Evolutionary conservation across 2,888 invertebrate species (phyloP).

Genomic region (Eristalis pertinax): DNA sequence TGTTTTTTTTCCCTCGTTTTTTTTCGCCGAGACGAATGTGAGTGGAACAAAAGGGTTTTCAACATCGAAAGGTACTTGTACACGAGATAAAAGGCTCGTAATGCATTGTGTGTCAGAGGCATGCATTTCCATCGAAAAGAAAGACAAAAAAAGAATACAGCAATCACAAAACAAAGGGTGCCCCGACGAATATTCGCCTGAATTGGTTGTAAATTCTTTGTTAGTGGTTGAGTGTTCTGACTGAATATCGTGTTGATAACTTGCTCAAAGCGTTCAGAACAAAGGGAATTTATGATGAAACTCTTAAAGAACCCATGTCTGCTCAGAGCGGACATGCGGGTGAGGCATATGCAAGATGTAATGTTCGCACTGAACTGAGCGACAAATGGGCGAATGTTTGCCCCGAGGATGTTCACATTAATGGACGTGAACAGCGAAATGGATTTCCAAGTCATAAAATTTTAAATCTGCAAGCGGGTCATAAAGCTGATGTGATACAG

Average conservation of each 20-base stretch:
- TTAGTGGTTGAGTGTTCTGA: neutral
- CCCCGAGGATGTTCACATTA: no score
- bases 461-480: no score
- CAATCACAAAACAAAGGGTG: neutral
- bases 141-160: neutral
- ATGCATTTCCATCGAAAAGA: neutral
- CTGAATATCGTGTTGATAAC: neutral
- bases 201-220: neutral
- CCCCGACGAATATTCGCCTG: neutral
- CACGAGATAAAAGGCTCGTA: neutral
- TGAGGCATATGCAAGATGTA: neutral
- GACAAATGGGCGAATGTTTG: no score
- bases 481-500: no score
- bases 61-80: neutral
- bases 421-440: no score
- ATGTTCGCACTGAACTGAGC: no score
- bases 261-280: neutral
- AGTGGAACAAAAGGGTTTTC: neutral
- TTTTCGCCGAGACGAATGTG: neutral
- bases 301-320: neutral
- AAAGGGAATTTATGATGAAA: neutral
- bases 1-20: no score
- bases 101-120: constrained; percentile 1
- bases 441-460: no score
- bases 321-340: neutral